These are phyloP conservation scores for Ostrea edulis DNA, from an alignment of 1,140 invertebrate genomes.

Conservation along the genomic window DNA sequence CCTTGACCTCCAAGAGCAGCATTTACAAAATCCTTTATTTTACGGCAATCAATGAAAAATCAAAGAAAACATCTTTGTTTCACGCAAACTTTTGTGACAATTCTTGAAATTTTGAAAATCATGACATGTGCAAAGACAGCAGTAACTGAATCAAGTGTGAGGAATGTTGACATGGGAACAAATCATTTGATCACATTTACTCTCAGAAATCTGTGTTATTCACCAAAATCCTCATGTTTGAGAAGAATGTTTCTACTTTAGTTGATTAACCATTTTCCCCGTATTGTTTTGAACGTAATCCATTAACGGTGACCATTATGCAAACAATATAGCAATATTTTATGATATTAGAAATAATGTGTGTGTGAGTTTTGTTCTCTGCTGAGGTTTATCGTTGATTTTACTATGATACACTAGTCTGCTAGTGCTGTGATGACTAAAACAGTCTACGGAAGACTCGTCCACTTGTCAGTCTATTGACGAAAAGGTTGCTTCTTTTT, in stretches of 20 bases:
- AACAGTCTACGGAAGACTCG: no score
- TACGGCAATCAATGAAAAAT: neutral
- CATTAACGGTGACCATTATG: neutral
- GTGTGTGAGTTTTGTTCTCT: neutral
- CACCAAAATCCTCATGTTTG: neutral
- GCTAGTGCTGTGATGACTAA: no score
- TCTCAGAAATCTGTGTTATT: neutral
- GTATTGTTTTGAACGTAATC: neutral
- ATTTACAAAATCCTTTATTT: neutral
- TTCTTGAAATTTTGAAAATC: neutral
- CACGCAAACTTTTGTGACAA: neutral
- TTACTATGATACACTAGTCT: no score
- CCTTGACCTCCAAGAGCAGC: neutral
- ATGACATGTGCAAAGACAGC: neutral
- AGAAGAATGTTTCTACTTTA: neutral
- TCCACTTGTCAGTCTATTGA: no score
- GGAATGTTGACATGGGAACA: neutral
- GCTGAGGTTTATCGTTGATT: no score
- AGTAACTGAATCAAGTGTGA: neutral
- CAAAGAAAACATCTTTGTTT: neutral
- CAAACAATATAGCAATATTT: slow-evolving; percentile 2
- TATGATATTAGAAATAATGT: neutral
- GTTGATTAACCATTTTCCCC: neutral
- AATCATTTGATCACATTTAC: neutral
- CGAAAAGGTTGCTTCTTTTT: no score